Evolutionary conservation across 92 coral and sea anemone species (phyloP).

Genomic region (Bergia sp.): DNA sequence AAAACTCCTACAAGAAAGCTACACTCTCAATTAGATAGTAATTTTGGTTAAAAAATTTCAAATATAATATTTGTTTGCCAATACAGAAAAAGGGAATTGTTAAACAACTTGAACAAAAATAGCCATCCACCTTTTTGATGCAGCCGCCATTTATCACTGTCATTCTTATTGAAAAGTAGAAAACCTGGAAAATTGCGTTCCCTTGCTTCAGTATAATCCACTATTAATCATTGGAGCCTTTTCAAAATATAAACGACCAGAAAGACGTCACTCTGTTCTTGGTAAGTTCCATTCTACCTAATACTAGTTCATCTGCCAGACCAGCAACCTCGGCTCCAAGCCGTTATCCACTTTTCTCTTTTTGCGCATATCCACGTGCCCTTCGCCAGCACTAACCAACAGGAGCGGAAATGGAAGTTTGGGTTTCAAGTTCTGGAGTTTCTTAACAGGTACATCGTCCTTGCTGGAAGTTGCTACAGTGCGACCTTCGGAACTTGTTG

Average conservation of each 20-base stretch:
- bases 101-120: too few relatives aligned
- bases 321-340: conserved; percentile 82
- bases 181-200: background rate
- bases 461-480: conserved; percentile 39
- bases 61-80: too few relatives aligned
- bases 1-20: too few relatives aligned
- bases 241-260: background rate
- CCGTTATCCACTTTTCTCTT: conserved; percentile 74
- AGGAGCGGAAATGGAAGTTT: conserved; percentile 88
- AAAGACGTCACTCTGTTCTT: background rate
- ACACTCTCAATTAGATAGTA: too few relatives aligned
- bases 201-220: background rate
- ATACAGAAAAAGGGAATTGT: too few relatives aligned
- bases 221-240: background rate
- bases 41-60: too few relatives aligned
- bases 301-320: conserved; percentile 83
- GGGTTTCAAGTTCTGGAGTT: conserved; percentile 71
- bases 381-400: conserved; percentile 95
- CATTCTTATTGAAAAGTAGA: too few relatives aligned
- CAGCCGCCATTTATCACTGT: too few relatives aligned
- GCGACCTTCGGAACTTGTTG: conserved; percentile 19
- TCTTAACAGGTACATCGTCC: conserved; percentile 35
- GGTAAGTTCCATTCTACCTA: background rate
- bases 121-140: too few relatives aligned
- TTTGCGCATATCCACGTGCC: conserved; percentile 89